These are phyloP conservation scores for Meteorus sp. DNA, from an alignment of 1,140 invertebrate species.

Conservation along the genomic window DNA sequence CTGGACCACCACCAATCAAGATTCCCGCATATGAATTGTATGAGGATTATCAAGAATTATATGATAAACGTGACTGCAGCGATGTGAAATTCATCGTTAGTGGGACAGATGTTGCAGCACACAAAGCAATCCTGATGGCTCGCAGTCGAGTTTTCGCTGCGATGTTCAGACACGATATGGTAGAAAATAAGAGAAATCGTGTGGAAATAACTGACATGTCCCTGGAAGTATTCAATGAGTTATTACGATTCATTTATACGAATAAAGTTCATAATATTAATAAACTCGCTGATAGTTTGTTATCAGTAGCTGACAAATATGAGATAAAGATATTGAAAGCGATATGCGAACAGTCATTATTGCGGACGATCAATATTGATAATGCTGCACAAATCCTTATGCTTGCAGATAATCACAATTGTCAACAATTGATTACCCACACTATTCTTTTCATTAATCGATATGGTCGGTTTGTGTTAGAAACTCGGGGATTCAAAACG, in stretches of 20 bases:
- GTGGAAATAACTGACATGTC: slow-evolving; percentile 97
- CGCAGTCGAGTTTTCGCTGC: slow-evolving; percentile 95
- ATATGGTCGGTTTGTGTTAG: too few species aligned
- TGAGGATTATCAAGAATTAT: slow-evolving; percentile 11
- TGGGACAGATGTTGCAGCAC: slow-evolving; percentile 13
- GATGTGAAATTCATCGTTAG: slow-evolving; percentile 1
- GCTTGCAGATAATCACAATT: slow-evolving; percentile 74
- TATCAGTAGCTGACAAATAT: slow-evolving; percentile 98
- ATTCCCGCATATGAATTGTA: too few species aligned
- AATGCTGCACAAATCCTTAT: slow-evolving; percentile 97
- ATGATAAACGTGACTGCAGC: background rate
- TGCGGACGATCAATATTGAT: slow-evolving; percentile 91
- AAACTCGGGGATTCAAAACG: too few species aligned
- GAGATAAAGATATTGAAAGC: slow-evolving; percentile 96
- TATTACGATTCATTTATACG: slow-evolving; percentile 98
- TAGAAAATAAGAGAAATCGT: slow-evolving; percentile 93
- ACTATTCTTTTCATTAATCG: background rate
- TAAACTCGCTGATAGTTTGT: slow-evolving; percentile 95
- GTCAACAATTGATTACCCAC: background rate
- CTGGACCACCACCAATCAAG: too few species aligned
- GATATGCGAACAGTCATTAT: slow-evolving; percentile 98
- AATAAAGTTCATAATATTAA: slow-evolving; percentile 93
- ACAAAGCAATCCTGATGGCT: slow-evolving; percentile 64
- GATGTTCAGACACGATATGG: slow-evolving; percentile 99
- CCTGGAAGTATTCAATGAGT: slow-evolving; percentile 92